phyloP scores from a whole-genome alignment of 2,888 invertebrate species.

The Lathronympha strigana region DNA sequence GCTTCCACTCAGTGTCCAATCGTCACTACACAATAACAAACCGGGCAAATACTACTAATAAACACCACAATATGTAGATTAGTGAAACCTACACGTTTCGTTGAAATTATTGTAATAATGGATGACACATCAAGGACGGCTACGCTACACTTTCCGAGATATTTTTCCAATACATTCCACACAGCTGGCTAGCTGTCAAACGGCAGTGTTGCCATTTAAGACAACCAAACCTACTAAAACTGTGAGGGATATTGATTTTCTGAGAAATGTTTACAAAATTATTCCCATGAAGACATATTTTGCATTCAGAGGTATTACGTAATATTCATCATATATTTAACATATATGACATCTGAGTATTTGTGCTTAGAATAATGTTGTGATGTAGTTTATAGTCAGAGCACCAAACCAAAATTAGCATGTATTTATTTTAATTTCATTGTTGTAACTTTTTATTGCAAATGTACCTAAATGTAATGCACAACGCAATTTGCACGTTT shows the following conservation, averaged over 20 bases:
- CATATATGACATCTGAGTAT: too few species aligned
- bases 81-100: constrained; percentile 63
- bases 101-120: constrained; percentile 67
- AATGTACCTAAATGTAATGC: too few species aligned
- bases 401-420: too few species aligned
- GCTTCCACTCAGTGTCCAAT: constrained; percentile 44
- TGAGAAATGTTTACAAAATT: neutral
- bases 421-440: too few species aligned
- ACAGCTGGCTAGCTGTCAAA: constrained; percentile 80
- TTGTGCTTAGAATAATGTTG: too few species aligned
- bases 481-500: too few species aligned
- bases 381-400: too few species aligned
- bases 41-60: constrained; percentile 13
- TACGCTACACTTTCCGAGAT: constrained; percentile 64
- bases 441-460: too few species aligned
- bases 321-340: too few species aligned
- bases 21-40: constrained; percentile 19
- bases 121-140: constrained; percentile 82
- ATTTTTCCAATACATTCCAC: constrained; percentile 75
- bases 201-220: constrained; percentile 65
- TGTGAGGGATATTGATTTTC: constrained; percentile 28
- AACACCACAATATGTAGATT: constrained; percentile 47
- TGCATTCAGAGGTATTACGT: neutral
- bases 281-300: neutral
- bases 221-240: constrained; percentile 32